Evolutionary conservation across 2,113 vertebrate genomes (phyloP), one percentile per base, ranked within the genome.

Genomic region (Varanus komodoensis): DNA sequence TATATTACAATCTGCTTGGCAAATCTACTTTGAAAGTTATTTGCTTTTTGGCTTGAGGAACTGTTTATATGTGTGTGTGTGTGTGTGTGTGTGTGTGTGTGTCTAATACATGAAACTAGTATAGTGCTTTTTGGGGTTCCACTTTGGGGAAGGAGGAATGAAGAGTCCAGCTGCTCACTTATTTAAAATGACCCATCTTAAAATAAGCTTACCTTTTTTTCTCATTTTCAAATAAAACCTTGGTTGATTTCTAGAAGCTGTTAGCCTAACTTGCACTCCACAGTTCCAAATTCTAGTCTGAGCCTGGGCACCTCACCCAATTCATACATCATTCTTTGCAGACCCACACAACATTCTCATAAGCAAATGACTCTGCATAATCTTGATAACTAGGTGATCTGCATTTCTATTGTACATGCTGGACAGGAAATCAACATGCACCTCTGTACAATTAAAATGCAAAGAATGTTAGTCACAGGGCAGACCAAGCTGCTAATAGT

Each of bases 401-500:
- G 25, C 48, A 5, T 82, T 71, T 71, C 32, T 80, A 17, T 32
- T 84, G 23, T 78, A 15, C 44, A 73, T 68, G n/a, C n/a, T 52
- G 11, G 50, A 73, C 74, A 81, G 75, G 44, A 75, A 90, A 86
- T 34, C 57, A 67, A 88, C 80, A 71, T 44, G 11, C 64, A 79
- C 44, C 17, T 83, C 34, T 81, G 48, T 6, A 82, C 68, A 87
- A 90, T 67, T 82, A 38, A 75, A 82, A 75, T 15, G 23, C 15
- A 75, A 87, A 50, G 12, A 48, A n/a, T 83, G 27, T 81, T 50
- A 74, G n/a, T 61, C 6, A 81, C 50, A 71, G 68, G 21, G 5
- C 44, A 32, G 14, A 38, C 7, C 34, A 86, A 84, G 19, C 81
- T 32, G 44, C 57, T 2, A 71, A 80, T 29, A n/a, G 61, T 44